Conservation (phyloP, 1,140 invertebrate species). For the Cotesia vestalis region DNA sequence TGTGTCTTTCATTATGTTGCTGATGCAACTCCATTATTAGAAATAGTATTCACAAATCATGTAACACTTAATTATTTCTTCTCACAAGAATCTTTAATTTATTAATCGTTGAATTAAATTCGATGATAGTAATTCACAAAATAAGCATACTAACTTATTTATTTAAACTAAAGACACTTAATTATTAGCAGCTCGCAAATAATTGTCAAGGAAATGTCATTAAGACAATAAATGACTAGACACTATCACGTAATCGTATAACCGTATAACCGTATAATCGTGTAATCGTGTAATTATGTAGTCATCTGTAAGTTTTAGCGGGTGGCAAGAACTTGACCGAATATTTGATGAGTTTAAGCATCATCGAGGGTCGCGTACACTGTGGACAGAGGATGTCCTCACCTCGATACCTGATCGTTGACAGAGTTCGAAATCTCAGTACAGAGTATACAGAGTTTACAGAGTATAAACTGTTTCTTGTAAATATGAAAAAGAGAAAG, state of each 20-base stretch:
- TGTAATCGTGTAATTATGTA: slow-evolving; percentile 8
- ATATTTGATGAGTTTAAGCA: slow-evolving; percentile 44
- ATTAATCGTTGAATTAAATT: not conserved
- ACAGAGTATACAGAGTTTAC: not conserved
- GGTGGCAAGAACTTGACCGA: slow-evolving; percentile 40
- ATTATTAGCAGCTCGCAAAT: not conserved
- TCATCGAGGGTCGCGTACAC: slow-evolving; percentile 43
- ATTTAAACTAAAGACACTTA: not conserved
- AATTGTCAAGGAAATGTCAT: not conserved
- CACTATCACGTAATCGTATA: slow-evolving; percentile 9
- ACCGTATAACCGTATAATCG: not conserved
- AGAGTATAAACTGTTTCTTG: not conserved
- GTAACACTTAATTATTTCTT: slow-evolving; percentile 28
- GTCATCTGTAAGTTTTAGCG: slow-evolving; percentile 36
- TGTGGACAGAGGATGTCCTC: slow-evolving; percentile 54
- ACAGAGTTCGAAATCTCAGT: slow-evolving; percentile 32
- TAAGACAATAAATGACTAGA: too few species aligned
- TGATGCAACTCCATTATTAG: slow-evolving; percentile 45
- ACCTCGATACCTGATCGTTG: slow-evolving; percentile 47
- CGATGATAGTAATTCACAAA: not conserved
- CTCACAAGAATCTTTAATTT: slow-evolving; percentile 1
- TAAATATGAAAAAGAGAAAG: slow-evolving; percentile 19
- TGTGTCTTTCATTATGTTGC: slow-evolving; percentile 50
- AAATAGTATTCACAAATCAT: slow-evolving; percentile 23
- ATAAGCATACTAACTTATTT: not conserved